Conservation (phyloP, 1,140 invertebrate genomes). For the silkworm (Bombyx mori) region ASM3026992v2 NC_085116.1:11518501-11519000, state of each 20-base stretch:
- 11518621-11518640: no score
- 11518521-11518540: slow-evolving; percentile 27
- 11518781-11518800: slow-evolving; percentile 62
- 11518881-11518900: slow-evolving; percentile 35
- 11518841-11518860: slow-evolving; percentile 61
- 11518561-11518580: no score
- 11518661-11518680: slow-evolving; percentile 50
- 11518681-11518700: slow-evolving; percentile 65
- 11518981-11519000: slow-evolving; percentile 45
- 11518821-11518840: slow-evolving; percentile 69
- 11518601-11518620: no score
- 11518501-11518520: slow-evolving; percentile 40
- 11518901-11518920: no score
- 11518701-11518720: slow-evolving; percentile 67
- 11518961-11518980: slow-evolving; percentile 15
- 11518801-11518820: slow-evolving; percentile 64
- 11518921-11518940: no score
- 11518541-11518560: slow-evolving; percentile 7
- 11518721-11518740: slow-evolving; percentile 67
- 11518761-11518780: slow-evolving; percentile 67
- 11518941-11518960: no score
- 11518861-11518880: slow-evolving; percentile 57
- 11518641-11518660: no score
- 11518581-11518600: no score
- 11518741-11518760: slow-evolving; percentile 65